Base-by-base conservation (phyloP, 2,113 vertebrate species). In the Saccopteryx bilineata region DNA sequence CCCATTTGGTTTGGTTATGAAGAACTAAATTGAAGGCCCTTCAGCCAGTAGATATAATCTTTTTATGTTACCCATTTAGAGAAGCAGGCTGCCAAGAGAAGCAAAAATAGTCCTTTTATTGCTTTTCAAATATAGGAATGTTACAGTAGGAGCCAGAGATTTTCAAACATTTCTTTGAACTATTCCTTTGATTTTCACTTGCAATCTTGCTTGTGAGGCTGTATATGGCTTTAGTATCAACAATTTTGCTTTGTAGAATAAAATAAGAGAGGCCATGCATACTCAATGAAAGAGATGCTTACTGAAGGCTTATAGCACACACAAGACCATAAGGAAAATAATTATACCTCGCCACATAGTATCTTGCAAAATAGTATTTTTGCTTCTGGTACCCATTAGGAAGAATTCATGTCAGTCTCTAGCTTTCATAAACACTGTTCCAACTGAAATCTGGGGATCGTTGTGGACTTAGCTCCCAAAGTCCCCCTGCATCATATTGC, bases 101-200 rank as follows among this genome's bases (percentile, higher is more conserved):
- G 9, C 12, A 88, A 89, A 89, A 90, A 56, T 12, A 63, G 9
- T 26, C n/a, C 4, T 65, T 19, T 68, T 23, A n/a, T 19, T 72
- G 18, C 89, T 91, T 93, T 88, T 71, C 9, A 91, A 88, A 66
- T 24, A 90, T 9, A 63, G 11, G 48, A 88, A 58, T 93, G 24
- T 65, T 91, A 28, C 1, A 50, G 5, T 56, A 50, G 6, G 9
- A 74, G 4, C 31, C 63, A 72, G 3, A 81, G 1, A 19, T 11
- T 54, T 66, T 87, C 9, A 61, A 79, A 89, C 2, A 83, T 79
- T 81, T 56, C 23, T 61, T 96, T 89, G 58, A 87, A 82, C 5
- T 52, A 52, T 46, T 14, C 50, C 33, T 76, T 61, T 90, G 33
- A n/a, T 78, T 88, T 91, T 80, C 31, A 46, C 33, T 90, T 54